Conservation (phyloP, 2,888 invertebrate genomes). For the Malachius bipustulatus region DNA sequence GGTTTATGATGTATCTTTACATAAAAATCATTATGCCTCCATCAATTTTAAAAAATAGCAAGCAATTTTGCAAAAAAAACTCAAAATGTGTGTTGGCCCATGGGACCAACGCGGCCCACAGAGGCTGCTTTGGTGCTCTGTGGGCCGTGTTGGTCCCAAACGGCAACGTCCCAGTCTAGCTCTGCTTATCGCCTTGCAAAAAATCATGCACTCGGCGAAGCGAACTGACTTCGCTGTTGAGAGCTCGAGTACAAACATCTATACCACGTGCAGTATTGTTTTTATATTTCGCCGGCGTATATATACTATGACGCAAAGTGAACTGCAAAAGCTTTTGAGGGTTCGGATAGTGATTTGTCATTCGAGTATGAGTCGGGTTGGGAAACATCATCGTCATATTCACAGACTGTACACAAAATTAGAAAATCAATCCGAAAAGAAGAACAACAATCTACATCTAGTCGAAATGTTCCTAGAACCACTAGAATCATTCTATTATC, state of each 20-base stretch:
- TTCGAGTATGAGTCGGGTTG: not conserved
- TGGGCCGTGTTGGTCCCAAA: constrained; percentile 2
- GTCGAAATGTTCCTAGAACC: not conserved
- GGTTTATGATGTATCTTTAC: not conserved
- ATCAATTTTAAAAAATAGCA: not conserved
- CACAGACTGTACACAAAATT: not conserved
- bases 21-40: not conserved
- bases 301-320: constrained; percentile 1
- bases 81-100: not conserved
- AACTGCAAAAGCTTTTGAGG: not conserved
- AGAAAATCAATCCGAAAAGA: not conserved
- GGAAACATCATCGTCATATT: not conserved
- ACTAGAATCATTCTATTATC: not conserved
- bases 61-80: not conserved
- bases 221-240: too few relatives aligned
- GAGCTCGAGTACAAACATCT: too few relatives aligned
- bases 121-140: not conserved
- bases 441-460: not conserved
- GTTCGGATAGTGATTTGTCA: constrained; percentile 3
- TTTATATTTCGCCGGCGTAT: constrained; percentile 1
- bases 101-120: constrained; percentile 2
- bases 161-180: not conserved
- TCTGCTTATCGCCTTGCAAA: not conserved
- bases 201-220: too few relatives aligned
- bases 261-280: too few relatives aligned